Evolutionary conservation across 2,888 invertebrate genomes (phyloP), one percentile per base, ranked within the genome.

Genomic region (Amblyteles armatorius): DNA sequence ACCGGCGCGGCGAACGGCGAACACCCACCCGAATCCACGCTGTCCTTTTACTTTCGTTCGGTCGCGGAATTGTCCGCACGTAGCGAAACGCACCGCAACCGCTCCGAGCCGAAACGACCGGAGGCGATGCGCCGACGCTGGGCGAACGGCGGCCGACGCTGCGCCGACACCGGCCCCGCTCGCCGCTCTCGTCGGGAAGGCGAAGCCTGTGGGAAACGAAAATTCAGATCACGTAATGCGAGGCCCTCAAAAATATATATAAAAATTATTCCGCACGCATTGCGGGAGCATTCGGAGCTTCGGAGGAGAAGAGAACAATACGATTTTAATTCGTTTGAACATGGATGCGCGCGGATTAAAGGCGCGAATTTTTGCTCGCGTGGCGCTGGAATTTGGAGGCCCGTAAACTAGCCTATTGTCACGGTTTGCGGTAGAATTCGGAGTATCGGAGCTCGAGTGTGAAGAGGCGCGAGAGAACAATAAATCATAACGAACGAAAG

Each of bases 201-300:
- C 79, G 84, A 55, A 83, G 76, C 76, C 87, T 85, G 13, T 1
- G 87, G 87, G 87, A 88, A 90, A 85, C 33, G 19, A 78, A 82
- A 79, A 83, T 83, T 77, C 79, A 60, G 36, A 76, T 79, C 83
- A 83, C 85, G 83, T 77, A 73, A 29, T 26, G n/a, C 67, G 36
- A 77, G 52, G 71, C 19, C 71, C 73, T 40, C 50, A 40, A 82
- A 76, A 79, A 40, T 82, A 82, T 79, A 65, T 60, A 76, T 50
- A 71, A 79, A 79, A 79, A 67, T 79, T 79, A 74, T 79, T 69
- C 55, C 26, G 63, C 74, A 69, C 73, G 26, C 63, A 73, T 13
- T 74, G 65, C 57, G 60, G 3, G 57, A 26, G 50, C 22, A 26
- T n/a, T 33, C 63, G 26, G 26, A 2, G 26, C 71, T 67, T 26